Conservation (phyloP, 2,888 invertebrate genomes). For the Meandrusa payeni region DNA sequence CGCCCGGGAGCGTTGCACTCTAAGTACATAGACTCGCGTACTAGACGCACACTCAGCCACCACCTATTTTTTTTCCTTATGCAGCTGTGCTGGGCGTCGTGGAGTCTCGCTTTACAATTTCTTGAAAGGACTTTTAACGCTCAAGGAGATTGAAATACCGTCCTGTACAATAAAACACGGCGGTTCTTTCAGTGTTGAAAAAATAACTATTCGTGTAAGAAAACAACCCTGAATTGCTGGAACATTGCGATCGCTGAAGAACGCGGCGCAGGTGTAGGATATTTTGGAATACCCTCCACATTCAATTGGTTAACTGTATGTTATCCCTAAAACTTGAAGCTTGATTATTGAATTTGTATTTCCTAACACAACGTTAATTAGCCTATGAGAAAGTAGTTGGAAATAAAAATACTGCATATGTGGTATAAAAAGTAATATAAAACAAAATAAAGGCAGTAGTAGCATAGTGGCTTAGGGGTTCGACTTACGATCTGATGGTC, state of each 20-base stretch:
- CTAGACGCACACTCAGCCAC: slow-evolving; percentile 68
- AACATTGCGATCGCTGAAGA: neutral
- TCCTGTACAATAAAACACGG: slow-evolving; percentile 32
- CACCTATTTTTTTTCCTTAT: slow-evolving; percentile 67
- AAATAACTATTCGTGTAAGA: slow-evolving; percentile 13
- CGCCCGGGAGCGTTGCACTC: slow-evolving; percentile 80
- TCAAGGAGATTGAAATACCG: slow-evolving; percentile 57
- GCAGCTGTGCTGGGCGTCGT: slow-evolving; percentile 58
- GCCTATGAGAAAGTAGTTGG: too few species aligned
- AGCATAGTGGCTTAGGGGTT: too few species aligned
- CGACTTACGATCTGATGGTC: too few species aligned
- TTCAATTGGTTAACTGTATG: too few species aligned
- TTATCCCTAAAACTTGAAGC: too few species aligned
- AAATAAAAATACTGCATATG: too few species aligned
- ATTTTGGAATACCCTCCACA: too few species aligned
- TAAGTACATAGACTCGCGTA: slow-evolving; percentile 69
- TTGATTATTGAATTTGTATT: too few species aligned
- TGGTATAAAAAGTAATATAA: too few species aligned
- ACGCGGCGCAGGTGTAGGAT: too few species aligned
- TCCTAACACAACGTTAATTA: too few species aligned
- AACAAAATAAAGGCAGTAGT: too few species aligned
- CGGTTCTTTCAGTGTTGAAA: slow-evolving; percentile 20
- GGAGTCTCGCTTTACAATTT: slow-evolving; percentile 58
- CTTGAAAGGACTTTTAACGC: slow-evolving; percentile 62
- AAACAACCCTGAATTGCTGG: slow-evolving; percentile 24